Evolutionary conservation across 2,888 invertebrate species (phyloP), one percentile per base, ranked within the genome.

Genomic region (Morpho helenor): DNA sequence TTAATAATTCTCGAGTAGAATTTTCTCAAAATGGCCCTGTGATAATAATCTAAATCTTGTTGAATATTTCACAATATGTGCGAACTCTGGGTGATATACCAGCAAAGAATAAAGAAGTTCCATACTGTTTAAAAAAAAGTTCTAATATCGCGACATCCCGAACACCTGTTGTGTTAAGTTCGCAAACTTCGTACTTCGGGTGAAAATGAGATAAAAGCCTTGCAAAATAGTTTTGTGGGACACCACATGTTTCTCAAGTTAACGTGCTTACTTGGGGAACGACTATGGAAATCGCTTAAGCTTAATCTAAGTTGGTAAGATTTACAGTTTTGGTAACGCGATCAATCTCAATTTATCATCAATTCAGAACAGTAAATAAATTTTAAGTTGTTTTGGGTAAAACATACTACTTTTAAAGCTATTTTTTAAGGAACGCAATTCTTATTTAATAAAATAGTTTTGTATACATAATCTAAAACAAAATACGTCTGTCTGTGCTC

Each of bases 151-250:
- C 75, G 74, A 78, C 80, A 81, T 82, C 78, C 68, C 70, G 70
- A 81, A 81, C 90, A 89, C 90, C 90, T 90, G 90, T 89, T 89
- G 87, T 87, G 72, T 77, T 73, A 83, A 84, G 77, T 87, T 83
- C 64, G 69, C 64, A 73, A 89, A 90, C 89, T 89, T 89, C 86
- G 80, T 83, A 89, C 89, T 89, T 63, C 80, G 80, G 74, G 75
- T 73, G 79, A 84, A 86, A 86, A 86, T 82, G 83, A 79, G 87
- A 86, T 87, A 86, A 89, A 84, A 86, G 84, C 87, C 85, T 88
- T 80, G 77, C 77, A 80, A 83, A 84, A 88, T 88, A 88, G 88
- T 89, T 89, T 76, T 84, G 78, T 82, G 77, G 82, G 80, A 76
- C 86, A 82, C 84, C 89, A 87, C 82, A 87, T 86, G 87, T 70